These are phyloP conservation scores for Globodera rostochiensis DNA, from an alignment of 1,140 invertebrate genomes.

Conservation along the genomic window DNA sequence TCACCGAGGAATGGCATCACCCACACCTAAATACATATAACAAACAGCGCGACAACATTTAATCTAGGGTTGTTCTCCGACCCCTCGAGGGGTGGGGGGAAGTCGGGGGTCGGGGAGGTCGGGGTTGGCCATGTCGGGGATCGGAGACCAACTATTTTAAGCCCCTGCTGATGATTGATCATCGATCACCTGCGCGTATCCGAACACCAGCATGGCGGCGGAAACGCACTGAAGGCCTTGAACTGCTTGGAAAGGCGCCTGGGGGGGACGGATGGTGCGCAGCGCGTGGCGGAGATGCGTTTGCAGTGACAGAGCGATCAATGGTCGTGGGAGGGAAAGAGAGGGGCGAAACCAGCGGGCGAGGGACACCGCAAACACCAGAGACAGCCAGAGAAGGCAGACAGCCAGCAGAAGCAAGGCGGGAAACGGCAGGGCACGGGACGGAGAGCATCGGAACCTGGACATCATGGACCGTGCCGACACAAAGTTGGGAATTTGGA, in stretches of 20 bases:
- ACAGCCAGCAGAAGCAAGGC: conserved; percentile 30
- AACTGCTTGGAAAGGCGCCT: conserved; percentile 37
- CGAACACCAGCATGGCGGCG: conserved; percentile 43
- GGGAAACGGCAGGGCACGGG: conserved; percentile 37
- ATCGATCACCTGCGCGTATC: conserved; percentile 34
- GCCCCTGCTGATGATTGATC: neutral
- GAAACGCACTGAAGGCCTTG: conserved; percentile 45
- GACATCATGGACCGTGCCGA: neutral
- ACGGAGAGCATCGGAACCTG: conserved; percentile 45
- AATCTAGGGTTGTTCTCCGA: no score
- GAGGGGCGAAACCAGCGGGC: conserved; percentile 16
- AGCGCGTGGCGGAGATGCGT: conserved; percentile 39
- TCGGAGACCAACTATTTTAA: no score
- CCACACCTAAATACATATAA: conserved; percentile 4
- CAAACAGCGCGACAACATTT: no score
- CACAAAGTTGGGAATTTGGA: neutral
- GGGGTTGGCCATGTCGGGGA: no score
- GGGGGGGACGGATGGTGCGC: conserved; percentile 42
- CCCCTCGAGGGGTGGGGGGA: no score
- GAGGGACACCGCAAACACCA: conserved; percentile 16
- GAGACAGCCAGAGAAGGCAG: conserved; percentile 27
- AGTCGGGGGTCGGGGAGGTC: no score
- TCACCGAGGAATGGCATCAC: conserved; percentile 51
- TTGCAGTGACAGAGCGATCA: conserved; percentile 36
- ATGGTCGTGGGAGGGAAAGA: conserved; percentile 18